Conservation (phyloP, 2,113 vertebrate genomes). For the Rhinichthys klamathensis region DNA sequence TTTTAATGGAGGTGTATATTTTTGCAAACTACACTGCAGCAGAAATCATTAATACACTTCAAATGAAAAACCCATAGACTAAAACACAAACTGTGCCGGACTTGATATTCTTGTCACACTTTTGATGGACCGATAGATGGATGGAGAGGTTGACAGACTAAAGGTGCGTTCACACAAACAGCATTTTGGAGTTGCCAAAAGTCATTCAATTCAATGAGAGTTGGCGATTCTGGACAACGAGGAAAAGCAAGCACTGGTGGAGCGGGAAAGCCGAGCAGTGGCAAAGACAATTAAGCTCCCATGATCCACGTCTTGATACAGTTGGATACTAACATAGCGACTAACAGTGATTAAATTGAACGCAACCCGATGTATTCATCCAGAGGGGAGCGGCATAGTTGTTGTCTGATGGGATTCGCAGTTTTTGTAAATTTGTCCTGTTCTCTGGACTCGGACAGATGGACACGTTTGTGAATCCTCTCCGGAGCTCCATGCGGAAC, state of each 20-base stretch:
- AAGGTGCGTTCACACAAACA: background rate
- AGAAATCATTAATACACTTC: background rate
- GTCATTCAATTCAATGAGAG: background rate
- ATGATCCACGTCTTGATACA: background rate
- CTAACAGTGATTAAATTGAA: background rate
- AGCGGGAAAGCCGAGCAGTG: background rate
- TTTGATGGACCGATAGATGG: background rate
- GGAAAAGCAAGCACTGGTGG: background rate
- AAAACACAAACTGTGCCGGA: background rate
- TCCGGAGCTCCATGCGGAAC: constrained; percentile 98
- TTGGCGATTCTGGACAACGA: background rate
- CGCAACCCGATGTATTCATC: background rate
- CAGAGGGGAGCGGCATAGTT: background rate
- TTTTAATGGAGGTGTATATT: background rate
- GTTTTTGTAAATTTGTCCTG: constrained; percentile 26
- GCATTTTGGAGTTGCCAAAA: background rate
- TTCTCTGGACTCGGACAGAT: constrained; percentile 76
- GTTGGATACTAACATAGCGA: background rate
- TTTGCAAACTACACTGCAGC: background rate
- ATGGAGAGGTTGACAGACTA: background rate
- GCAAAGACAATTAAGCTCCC: background rate
- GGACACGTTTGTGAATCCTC: constrained; percentile 98
- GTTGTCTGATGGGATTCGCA: background rate
- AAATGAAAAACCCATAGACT: background rate
- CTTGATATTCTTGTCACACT: background rate